Evolutionary conservation across 2,113 vertebrate genomes (phyloP), one percentile per base, ranked within the genome.

Genomic region (Archilochus colubris): DNA sequence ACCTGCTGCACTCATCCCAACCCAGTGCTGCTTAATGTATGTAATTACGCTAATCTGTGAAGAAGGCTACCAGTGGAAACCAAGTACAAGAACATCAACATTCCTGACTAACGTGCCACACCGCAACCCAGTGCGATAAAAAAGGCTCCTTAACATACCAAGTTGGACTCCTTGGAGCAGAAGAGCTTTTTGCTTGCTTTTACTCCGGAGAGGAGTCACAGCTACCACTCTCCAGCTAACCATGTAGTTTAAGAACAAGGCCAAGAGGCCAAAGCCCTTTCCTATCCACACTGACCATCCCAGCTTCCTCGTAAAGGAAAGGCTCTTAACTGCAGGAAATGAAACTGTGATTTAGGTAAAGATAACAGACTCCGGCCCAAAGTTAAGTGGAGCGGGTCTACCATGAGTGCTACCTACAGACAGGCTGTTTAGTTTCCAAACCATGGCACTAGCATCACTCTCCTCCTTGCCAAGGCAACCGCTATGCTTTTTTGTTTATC

Each of bases 31-130:
- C 22, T 53, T 76, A 91, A 82, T 66, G 43, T 25, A 70, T 69
- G 93, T 73, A 95, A 88, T 44, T 88, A 84, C 86, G 11, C 88
- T 91, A 62, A 87, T 85, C 92, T 76, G 88, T 5, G 30, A 88
- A 87, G 84, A 94, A 89, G 67, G 72, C 67, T 92, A 66, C 92
- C 88, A 88, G 64, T 70, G 95, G 92, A 97, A 97, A 94, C 59
- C 96, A 79, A 97, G 95, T 72, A 89, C 72, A 4, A 50, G 88
- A 93, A 57, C 30, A 36, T 89, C 95, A 94, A 87, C 95, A 94
- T 95, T 97, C 94, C 95, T 94, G 79, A 51, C 28, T 40, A 92
- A 81, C 58, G 17, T 14, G 73, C 86, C 80, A 72, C 7, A 22
- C 78, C 50, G 53, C 83, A 77, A 84, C 74, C 40, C 79, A 46